Percentiles rank a stretch among this genome's conserved stretches.
Conservation (phyloP, 2,888 invertebrate genomes). For the Capitulum mitella region DNA sequence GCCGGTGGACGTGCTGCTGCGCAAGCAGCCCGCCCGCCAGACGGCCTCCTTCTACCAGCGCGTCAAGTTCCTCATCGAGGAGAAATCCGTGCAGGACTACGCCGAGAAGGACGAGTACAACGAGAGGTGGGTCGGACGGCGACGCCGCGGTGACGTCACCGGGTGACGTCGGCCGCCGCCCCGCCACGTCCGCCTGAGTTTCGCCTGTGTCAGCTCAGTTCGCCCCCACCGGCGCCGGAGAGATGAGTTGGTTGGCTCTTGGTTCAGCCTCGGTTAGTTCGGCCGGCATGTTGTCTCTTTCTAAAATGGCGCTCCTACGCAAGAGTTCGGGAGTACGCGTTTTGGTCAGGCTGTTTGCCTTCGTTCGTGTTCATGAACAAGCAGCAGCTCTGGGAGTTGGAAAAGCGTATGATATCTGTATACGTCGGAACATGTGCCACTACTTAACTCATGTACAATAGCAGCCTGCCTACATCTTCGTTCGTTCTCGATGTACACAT, state of each 20-base stretch:
- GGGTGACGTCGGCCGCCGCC: neutral
- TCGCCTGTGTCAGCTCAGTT: constrained; percentile 15
- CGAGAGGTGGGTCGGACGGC: constrained; percentile 72
- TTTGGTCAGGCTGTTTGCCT: no score
- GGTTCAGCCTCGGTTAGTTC: constrained; percentile 16
- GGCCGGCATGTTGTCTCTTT: constrained; percentile 29
- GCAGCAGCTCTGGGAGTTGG: no score
- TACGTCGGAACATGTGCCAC: no score
- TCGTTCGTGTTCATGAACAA: no score
- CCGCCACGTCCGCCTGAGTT: neutral
- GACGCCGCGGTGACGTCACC: neutral
- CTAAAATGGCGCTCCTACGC: constrained; percentile 7
- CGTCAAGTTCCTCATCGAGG: constrained; percentile 95
- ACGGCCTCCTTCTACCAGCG: constrained; percentile 96
- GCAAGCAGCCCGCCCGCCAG: constrained; percentile 92
- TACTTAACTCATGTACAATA: no score
- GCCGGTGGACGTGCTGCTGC: constrained; percentile 88
- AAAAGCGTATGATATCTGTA: no score
- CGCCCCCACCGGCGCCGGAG: neutral
- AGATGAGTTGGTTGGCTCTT: neutral
- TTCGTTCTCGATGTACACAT: no score
- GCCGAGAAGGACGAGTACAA: constrained; percentile 96
- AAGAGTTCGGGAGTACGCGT: no score
- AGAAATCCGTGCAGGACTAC: constrained; percentile 96
- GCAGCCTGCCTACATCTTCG: no score